phyloP scores from a whole-genome alignment of 1,140 invertebrate species.

The Thaumatotibia leucotreta region DNA sequence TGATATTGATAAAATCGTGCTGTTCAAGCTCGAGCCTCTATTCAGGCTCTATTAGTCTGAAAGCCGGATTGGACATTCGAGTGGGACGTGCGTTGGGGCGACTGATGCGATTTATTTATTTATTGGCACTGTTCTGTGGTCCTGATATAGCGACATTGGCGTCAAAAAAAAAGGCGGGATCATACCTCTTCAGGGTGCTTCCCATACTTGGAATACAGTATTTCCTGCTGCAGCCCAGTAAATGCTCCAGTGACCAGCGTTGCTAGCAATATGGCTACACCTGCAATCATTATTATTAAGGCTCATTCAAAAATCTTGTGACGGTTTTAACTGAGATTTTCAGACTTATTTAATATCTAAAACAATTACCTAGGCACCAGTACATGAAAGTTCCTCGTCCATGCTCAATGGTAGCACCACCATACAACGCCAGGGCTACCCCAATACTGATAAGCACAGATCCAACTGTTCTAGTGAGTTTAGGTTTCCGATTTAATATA shows the following conservation, averaged over 20 bases:
- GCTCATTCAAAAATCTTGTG: no score
- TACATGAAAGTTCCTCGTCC: constrained; percentile 43
- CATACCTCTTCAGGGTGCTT: constrained; percentile 63
- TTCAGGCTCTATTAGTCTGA: no score
- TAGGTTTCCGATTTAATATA: constrained; percentile 49
- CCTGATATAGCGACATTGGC: background rate
- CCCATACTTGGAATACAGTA: constrained; percentile 56
- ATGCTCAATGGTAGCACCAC: constrained; percentile 50
- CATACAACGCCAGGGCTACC: constrained; percentile 56
- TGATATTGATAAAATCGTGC: no score
- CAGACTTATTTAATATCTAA: background rate
- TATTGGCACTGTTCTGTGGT: background rate
- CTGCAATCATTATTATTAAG: background rate
- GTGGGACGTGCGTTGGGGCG: no score
- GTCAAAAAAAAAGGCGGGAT: background rate
- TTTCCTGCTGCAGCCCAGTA: constrained; percentile 62
- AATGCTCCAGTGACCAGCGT: constrained; percentile 60
- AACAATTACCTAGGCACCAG: constrained; percentile 50
- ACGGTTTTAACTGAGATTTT: no score
- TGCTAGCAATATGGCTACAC: constrained; percentile 47
- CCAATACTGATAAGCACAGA: constrained; percentile 60
- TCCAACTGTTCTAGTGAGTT: constrained; percentile 51
- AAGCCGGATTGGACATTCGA: no score
- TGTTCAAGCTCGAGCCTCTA: no score
- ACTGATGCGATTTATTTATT: no score